Conservation (phyloP, 2,113 vertebrate species). For the Azemiops feae region DNA sequence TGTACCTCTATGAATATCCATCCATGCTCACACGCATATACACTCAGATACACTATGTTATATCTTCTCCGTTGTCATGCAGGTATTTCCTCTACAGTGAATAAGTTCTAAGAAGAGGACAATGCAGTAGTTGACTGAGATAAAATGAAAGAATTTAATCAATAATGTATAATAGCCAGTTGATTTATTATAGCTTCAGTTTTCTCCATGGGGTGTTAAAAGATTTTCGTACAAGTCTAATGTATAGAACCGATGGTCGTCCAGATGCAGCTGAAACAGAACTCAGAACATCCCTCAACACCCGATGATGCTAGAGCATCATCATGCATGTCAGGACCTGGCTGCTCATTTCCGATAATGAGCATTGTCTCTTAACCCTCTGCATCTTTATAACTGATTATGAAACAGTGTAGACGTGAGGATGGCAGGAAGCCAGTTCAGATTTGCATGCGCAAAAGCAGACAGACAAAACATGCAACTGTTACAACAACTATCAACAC, state of each 20-base stretch:
- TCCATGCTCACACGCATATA: neutral
- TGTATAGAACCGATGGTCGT: neutral
- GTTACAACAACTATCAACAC: neutral
- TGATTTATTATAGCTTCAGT: neutral
- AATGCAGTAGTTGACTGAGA: neutral
- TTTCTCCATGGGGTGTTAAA: neutral
- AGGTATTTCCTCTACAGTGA: neutral
- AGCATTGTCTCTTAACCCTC: neutral
- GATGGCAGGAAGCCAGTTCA: neutral
- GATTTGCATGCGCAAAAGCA: neutral
- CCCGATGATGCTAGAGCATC: neutral
- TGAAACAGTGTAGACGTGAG: neutral
- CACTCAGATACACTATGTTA: neutral
- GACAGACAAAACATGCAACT: neutral
- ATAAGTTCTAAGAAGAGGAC: neutral
- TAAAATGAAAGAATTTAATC: neutral
- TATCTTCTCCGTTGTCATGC: neutral
- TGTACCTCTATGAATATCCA: neutral
- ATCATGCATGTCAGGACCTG: neutral
- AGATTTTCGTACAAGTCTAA: neutral
- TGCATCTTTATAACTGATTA: neutral
- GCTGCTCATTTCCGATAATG: neutral
- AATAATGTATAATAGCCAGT: neutral
- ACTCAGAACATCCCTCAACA: neutral
- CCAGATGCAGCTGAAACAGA: neutral